Conservation (phyloP, 2,888 invertebrate genomes). For the Glyphotaelius pellucidus region DNA sequence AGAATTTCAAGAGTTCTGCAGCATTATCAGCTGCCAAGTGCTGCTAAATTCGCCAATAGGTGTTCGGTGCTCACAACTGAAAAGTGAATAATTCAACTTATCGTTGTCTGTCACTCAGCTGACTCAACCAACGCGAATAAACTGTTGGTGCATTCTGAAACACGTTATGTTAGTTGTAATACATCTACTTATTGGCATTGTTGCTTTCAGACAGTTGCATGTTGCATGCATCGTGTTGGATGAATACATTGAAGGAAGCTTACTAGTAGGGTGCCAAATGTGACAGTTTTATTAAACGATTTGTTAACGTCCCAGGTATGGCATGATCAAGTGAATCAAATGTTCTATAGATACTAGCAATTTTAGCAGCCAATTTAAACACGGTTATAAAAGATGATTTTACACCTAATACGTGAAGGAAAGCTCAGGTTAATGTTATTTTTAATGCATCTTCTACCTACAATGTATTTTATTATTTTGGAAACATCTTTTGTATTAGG, state of each 20-base stretch:
- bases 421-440: neutral
- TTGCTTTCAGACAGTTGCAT: neutral
- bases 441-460: neutral
- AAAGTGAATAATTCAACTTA: slow-evolving; percentile 27
- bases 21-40: slow-evolving; percentile 26
- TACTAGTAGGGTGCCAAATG: neutral
- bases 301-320: neutral
- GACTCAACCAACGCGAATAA: slow-evolving; percentile 6
- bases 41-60: slow-evolving; percentile 34
- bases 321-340: neutral
- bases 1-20: neutral
- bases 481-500: too few species aligned
- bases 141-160: neutral
- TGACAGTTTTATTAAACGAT: neutral
- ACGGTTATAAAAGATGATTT: neutral
- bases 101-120: slow-evolving; percentile 28
- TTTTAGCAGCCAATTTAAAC: neutral
- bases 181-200: neutral
- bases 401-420: neutral
- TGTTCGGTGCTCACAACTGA: neutral
- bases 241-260: neutral
- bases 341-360: neutral
- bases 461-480: too few species aligned
- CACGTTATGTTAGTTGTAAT: neutral
- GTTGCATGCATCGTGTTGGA: neutral